Conservation (phyloP, 2,888 invertebrate genomes). For the Acanthosepion esculentum region DNA sequence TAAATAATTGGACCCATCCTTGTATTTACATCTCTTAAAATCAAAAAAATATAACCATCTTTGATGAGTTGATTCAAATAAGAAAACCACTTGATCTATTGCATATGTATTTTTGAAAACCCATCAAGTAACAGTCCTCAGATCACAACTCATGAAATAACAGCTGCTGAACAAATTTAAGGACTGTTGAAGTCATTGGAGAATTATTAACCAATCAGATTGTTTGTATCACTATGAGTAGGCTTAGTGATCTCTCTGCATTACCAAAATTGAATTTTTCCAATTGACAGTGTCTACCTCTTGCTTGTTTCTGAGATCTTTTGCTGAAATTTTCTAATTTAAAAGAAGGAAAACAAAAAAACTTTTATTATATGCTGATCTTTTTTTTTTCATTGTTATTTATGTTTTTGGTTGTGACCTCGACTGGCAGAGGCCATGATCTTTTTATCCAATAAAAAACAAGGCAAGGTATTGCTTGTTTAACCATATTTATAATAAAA, state of each 20-base stretch:
- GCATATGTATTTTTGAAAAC: not conserved
- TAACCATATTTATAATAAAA: not conserved
- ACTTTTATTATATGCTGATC: not conserved
- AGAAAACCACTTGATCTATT: not conserved
- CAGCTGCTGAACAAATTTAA: constrained; percentile 8
- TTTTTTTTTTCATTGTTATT: constrained; percentile 17
- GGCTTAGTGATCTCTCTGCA: not conserved
- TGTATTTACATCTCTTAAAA: not conserved
- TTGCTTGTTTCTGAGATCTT: constrained; percentile 2
- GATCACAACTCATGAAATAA: not conserved
- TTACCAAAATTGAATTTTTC: not conserved
- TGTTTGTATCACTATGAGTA: not conserved
- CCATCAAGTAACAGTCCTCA: not conserved
- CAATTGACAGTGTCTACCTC: constrained; percentile 10
- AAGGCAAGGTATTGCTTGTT: not conserved
- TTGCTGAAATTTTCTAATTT: constrained; percentile 2
- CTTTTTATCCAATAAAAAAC: not conserved
- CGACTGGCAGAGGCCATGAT: constrained; percentile 33
- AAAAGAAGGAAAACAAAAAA: not conserved
- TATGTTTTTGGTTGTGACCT: constrained; percentile 9
- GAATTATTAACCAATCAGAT: not conserved
- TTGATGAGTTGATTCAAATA: not conserved
- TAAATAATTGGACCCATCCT: not conserved
- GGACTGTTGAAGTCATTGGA: not conserved
- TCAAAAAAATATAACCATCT: not conserved